phyloP scores from a whole-genome alignment of 2,888 invertebrate species.

The Peribatodes rhomboidaria region DNA sequence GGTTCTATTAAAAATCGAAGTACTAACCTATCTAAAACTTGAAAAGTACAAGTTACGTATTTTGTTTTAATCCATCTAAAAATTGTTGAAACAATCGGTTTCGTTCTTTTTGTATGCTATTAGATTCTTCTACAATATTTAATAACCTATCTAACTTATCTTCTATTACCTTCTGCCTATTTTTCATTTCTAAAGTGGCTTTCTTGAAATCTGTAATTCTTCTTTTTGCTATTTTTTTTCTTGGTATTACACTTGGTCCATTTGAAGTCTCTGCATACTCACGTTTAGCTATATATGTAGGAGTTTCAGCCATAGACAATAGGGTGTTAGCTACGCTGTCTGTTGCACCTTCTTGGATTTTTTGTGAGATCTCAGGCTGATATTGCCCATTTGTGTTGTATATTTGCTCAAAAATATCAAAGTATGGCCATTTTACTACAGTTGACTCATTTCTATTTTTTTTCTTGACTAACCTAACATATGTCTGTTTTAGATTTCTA shows the following conservation, averaged over 20 bases:
- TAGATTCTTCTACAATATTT: slow-evolving; percentile 80
- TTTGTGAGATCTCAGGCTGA: slow-evolving; percentile 75
- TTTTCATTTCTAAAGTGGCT: slow-evolving; percentile 76
- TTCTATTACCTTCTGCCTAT: slow-evolving; percentile 76
- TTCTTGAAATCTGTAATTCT: slow-evolving; percentile 74
- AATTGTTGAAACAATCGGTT: slow-evolving; percentile 78
- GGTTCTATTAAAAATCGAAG: slow-evolving; percentile 2
- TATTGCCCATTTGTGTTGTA: slow-evolving; percentile 76
- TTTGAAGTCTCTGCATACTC: slow-evolving; percentile 66
- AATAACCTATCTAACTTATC: slow-evolving; percentile 79
- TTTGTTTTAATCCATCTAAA: slow-evolving; percentile 67
- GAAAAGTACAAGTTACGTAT: slow-evolving; percentile 28
- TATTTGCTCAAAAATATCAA: slow-evolving; percentile 77
- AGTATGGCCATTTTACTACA: slow-evolving; percentile 80
- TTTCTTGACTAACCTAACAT: slow-evolving; percentile 75
- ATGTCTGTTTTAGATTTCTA: slow-evolving; percentile 79
- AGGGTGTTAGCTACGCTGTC: slow-evolving; percentile 74
- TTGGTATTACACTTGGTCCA: slow-evolving; percentile 64
- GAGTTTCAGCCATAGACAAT: slow-evolving; percentile 64
- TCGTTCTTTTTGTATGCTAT: slow-evolving; percentile 77
- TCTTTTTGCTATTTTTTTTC: slow-evolving; percentile 65
- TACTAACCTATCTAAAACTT: not conserved
- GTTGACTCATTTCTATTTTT: slow-evolving; percentile 65
- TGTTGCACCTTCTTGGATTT: slow-evolving; percentile 67
- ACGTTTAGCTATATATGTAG: slow-evolving; percentile 54